Evolutionary conservation across 2,113 vertebrate species (phyloP).

Genomic region (Myrmecobius fasciatus): DNA sequence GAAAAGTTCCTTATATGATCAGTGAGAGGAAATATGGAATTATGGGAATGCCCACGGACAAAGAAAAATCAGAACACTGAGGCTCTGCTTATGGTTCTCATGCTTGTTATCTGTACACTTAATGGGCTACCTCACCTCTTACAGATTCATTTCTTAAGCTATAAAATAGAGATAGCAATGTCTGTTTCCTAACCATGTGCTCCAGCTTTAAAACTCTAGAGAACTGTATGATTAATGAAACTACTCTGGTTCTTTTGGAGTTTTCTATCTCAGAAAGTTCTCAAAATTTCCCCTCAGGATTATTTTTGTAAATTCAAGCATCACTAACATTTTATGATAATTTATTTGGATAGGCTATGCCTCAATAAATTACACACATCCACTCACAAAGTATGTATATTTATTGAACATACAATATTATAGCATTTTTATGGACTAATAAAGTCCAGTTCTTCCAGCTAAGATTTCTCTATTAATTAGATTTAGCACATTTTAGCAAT

Average conservation of each 20-base stretch:
- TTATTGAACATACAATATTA: too few relatives aligned
- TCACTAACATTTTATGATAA: too few relatives aligned
- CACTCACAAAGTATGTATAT: background rate
- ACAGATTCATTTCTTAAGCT: background rate
- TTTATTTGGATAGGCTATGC: too few relatives aligned
- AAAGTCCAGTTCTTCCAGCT: too few relatives aligned
- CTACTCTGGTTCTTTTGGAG: background rate
- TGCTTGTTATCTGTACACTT: background rate
- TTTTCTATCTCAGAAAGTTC: background rate
- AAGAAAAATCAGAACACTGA: background rate
- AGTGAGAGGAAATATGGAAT: background rate
- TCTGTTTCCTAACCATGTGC: background rate
- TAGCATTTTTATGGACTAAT: too few relatives aligned
- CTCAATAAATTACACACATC: background rate
- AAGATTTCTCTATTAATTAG: too few relatives aligned
- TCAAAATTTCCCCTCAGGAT: too few relatives aligned
- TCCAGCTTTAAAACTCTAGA: background rate
- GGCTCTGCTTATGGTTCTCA: background rate
- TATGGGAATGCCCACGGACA: background rate
- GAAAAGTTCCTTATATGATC: background rate
- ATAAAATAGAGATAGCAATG: background rate
- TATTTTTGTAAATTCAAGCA: too few relatives aligned
- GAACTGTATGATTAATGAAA: background rate
- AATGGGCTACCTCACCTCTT: background rate
- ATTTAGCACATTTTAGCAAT: too few relatives aligned